Conservation (phyloP, 2,888 invertebrate species). For the Cremastinae sp. region DNA sequence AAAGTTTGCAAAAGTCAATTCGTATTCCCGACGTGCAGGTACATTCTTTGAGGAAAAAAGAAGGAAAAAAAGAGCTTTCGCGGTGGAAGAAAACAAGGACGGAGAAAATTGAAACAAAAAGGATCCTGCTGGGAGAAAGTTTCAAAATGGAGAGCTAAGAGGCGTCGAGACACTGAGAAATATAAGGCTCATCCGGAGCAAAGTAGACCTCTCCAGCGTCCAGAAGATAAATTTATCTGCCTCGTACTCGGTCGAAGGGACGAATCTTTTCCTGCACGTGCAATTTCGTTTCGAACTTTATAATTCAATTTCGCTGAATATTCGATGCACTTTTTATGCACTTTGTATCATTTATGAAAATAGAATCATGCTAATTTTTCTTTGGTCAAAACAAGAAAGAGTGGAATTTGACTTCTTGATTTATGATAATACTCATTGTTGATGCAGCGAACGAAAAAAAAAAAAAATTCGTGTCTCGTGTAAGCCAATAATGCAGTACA, state of each 20-base stretch:
- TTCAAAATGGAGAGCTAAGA: not conserved
- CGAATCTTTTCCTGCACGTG: too few relatives aligned
- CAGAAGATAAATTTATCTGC: too few relatives aligned
- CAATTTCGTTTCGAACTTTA: too few relatives aligned
- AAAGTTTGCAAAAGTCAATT: not conserved
- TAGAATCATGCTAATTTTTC: too few relatives aligned
- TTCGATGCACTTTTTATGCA: too few relatives aligned
- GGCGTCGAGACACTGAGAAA: not conserved
- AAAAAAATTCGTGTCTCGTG: not conserved
- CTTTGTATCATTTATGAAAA: too few relatives aligned
- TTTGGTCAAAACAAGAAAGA: too few relatives aligned
- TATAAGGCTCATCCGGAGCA: not conserved
- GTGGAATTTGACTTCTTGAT: too few relatives aligned
- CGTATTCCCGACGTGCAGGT: conserved; percentile 35
- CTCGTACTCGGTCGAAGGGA: too few relatives aligned
- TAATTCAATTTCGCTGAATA: not conserved
- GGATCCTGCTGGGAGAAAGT: conserved; percentile 12
- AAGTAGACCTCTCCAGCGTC: too few relatives aligned
- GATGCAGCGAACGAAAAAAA: conserved; percentile 7
- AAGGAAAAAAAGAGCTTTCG: not conserved
- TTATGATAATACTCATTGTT: not conserved
- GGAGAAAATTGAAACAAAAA: not conserved
- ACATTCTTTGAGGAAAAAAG: conserved; percentile 34
- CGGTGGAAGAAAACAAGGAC: too few relatives aligned
- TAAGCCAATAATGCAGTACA: conserved; percentile 23